phyloP scores from a whole-genome alignment of 2,113 vertebrate genomes.

The Cavia porcellus region DNA sequence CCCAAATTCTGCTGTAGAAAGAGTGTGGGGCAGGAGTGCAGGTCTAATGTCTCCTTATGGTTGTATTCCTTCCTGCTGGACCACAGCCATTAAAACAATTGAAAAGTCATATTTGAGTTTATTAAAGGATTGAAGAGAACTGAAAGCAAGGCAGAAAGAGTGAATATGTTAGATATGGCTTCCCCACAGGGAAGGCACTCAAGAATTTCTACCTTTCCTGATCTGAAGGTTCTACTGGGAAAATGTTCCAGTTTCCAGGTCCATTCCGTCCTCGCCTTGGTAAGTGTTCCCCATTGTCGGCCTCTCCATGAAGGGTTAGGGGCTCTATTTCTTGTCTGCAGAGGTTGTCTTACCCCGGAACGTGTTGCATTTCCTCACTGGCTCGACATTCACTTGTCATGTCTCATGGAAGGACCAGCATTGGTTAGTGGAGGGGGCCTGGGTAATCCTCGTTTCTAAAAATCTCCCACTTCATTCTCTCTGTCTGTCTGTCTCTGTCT shows the following conservation, averaged over 20 bases:
- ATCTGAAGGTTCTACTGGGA: neutral
- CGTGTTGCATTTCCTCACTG: neutral
- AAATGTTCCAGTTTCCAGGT: neutral
- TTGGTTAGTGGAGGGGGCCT: neutral
- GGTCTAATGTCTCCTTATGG: neutral
- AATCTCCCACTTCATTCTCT: neutral
- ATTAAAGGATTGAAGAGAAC: conserved; percentile 10
- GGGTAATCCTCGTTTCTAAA: neutral
- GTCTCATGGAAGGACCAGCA: neutral
- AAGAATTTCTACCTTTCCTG: neutral
- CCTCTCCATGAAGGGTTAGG: neutral
- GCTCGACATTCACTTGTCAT: neutral
- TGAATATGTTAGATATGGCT: neutral
- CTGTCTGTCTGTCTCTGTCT: neutral
- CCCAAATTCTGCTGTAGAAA: neutral
- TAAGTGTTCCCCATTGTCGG: neutral
- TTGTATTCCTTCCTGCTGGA: neutral
- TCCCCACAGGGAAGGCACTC: neutral
- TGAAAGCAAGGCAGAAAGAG: neutral
- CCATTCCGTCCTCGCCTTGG: neutral
- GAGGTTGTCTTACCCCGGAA: neutral
- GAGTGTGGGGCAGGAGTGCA: neutral
- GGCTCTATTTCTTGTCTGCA: neutral
- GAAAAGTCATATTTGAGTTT: neutral
- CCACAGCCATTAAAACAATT: neutral